Conservation (phyloP, 2,797 vertebrate genomes). For the Euphonia xanthogaster region DNA sequence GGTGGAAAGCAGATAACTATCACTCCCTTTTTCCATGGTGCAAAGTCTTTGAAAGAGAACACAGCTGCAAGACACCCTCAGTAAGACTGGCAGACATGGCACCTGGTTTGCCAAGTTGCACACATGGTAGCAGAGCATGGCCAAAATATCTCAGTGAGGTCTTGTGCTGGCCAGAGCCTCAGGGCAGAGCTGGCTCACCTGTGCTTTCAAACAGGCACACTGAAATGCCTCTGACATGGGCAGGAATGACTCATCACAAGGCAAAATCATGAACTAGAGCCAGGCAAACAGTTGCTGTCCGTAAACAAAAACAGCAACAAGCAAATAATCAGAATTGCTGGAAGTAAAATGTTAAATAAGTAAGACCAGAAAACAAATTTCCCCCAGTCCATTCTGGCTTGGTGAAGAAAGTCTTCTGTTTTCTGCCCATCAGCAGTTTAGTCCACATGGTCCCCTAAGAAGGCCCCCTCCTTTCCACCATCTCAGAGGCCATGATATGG, state of each 20-base stretch:
- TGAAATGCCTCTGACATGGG: neutral
- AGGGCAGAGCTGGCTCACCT: neutral
- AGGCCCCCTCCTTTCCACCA: neutral
- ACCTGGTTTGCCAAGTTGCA: neutral
- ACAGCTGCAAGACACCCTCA: neutral
- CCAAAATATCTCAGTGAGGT: neutral
- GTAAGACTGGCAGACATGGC: rapidly evolving
- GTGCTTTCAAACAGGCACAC: neutral
- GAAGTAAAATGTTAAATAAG: neutral
- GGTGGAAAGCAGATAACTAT: neutral
- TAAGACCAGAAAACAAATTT: neutral
- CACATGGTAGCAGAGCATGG: neutral
- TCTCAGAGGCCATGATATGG: neutral
- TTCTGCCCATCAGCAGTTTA: neutral
- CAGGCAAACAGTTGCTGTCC: neutral
- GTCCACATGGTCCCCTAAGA: rapidly evolving
- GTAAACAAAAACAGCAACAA: neutral
- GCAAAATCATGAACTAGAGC: neutral
- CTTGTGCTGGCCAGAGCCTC: neutral
- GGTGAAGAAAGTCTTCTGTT: neutral
- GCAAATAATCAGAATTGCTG: neutral
- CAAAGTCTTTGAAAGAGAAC: neutral
- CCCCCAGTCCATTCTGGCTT: neutral
- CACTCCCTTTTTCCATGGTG: neutral
- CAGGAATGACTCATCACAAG: neutral